phyloP scores from a whole-genome alignment of 2,888 invertebrate species.

The Ptilodon capucinus region DNA sequence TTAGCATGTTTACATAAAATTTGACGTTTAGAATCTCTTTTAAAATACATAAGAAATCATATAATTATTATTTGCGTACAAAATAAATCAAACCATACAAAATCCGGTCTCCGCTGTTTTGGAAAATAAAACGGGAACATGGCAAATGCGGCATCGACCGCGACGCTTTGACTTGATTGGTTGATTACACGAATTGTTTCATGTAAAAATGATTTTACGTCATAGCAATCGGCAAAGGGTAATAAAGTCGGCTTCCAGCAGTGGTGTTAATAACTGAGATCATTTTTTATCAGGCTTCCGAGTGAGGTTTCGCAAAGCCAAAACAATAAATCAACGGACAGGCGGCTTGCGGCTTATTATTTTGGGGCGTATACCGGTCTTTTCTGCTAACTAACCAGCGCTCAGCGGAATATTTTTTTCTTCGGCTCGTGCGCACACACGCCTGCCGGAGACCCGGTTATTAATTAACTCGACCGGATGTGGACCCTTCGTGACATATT shows the following conservation, averaged over 20 bases:
- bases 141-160: slow-evolving; percentile 6
- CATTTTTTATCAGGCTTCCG: slow-evolving; percentile 76
- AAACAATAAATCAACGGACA: slow-evolving; percentile 74
- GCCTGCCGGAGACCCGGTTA: slow-evolving; percentile 55
- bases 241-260: slow-evolving; percentile 65
- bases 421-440: slow-evolving; percentile 43
- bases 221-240: slow-evolving; percentile 55
- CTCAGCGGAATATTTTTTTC: slow-evolving; percentile 65
- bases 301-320: slow-evolving; percentile 76
- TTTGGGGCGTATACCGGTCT: slow-evolving; percentile 63
- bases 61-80: too few relatives aligned
- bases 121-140: slow-evolving; percentile 18
- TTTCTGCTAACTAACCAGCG: slow-evolving; percentile 69
- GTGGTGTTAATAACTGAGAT: slow-evolving; percentile 76
- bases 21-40: neutral
- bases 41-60: too few relatives aligned
- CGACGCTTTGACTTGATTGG: slow-evolving; percentile 27
- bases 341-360: slow-evolving; percentile 74
- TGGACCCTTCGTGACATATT: slow-evolving; percentile 51
- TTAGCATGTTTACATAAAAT: slow-evolving; percentile 17
- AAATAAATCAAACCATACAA: neutral
- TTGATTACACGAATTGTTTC: slow-evolving; percentile 41
- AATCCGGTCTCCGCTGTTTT: slow-evolving; percentile 15
- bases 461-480: slow-evolving; percentile 65
- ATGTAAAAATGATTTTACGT: slow-evolving; percentile 43